These are phyloP conservation scores for Eufriesea mexicana DNA, from an alignment of 1,140 invertebrate species.

Conservation along the genomic window DNA sequence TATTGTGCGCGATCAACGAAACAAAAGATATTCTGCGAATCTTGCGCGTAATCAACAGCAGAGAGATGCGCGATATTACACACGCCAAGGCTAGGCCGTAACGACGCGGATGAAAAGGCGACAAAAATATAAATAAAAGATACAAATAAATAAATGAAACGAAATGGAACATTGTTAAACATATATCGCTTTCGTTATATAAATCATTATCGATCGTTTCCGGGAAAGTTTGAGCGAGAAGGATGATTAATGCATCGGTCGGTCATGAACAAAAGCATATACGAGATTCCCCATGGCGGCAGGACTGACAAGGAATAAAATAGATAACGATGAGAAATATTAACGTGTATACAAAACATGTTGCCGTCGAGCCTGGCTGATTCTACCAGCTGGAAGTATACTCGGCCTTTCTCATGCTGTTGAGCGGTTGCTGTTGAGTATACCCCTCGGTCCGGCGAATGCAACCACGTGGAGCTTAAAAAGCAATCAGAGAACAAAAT, in stretches of 20 bases:
- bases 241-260: conserved; percentile 16
- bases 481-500: conserved; percentile 69
- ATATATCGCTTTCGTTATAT: neutral
- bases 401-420: conserved; percentile 83
- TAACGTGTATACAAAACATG: conserved; percentile 46
- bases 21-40: neutral
- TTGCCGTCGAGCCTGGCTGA: conserved; percentile 73
- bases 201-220: conserved; percentile 31
- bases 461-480: conserved; percentile 78
- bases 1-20: neutral
- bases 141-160: neutral
- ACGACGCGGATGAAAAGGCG: neutral
- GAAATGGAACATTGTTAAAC: neutral
- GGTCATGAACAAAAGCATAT: conserved; percentile 21
- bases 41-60: neutral
- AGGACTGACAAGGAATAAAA: conserved; percentile 1
- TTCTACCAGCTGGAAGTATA: conserved; percentile 82
- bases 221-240: conserved; percentile 59
- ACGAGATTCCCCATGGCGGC: neutral
- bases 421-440: conserved; percentile 82
- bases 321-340: conserved; percentile 25
- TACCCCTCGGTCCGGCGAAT: conserved; percentile 81
- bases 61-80: neutral
- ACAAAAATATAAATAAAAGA: neutral
- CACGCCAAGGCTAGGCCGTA: conserved; percentile 37